phyloP scores from a whole-genome alignment of 2,113 vertebrate genomes.

The Marmota monax region DNA sequence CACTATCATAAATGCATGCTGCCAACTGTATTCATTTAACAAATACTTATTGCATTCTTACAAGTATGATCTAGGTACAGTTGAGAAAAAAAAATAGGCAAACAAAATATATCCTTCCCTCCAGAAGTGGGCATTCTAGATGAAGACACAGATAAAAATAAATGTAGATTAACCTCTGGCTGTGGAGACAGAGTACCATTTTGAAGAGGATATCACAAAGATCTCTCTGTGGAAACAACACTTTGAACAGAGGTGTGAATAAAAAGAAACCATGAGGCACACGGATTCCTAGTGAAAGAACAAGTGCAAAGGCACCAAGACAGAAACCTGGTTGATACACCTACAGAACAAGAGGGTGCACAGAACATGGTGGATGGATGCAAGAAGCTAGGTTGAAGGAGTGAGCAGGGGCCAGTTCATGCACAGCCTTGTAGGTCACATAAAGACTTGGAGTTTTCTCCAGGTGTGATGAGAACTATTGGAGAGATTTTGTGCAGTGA shows the following conservation, averaged over 20 bases:
- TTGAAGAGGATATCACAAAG: neutral
- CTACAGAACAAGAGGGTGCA: neutral
- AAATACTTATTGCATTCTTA: constrained; percentile 33
- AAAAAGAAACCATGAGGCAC: neutral
- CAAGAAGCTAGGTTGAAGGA: neutral
- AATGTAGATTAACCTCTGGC: neutral
- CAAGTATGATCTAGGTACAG: neutral
- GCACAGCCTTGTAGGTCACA: neutral
- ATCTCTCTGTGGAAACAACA: neutral
- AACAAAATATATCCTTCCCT: neutral
- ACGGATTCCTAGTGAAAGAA: neutral
- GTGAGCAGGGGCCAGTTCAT: neutral
- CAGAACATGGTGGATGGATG: neutral
- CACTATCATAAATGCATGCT: neutral
- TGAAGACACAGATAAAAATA: neutral
- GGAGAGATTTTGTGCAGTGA: neutral
- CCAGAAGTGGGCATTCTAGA: neutral
- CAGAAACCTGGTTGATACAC: neutral
- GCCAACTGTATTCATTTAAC: neutral
- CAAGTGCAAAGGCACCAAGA: neutral
- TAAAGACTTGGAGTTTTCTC: neutral
- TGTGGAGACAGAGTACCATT: neutral
- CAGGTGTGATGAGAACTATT: neutral
- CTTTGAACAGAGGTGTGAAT: neutral
- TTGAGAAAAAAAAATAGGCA: neutral